These are phyloP conservation scores for Sciaenops ocellatus DNA, from an alignment of 2,797 vertebrate genomes.

Conservation along the genomic window DNA sequence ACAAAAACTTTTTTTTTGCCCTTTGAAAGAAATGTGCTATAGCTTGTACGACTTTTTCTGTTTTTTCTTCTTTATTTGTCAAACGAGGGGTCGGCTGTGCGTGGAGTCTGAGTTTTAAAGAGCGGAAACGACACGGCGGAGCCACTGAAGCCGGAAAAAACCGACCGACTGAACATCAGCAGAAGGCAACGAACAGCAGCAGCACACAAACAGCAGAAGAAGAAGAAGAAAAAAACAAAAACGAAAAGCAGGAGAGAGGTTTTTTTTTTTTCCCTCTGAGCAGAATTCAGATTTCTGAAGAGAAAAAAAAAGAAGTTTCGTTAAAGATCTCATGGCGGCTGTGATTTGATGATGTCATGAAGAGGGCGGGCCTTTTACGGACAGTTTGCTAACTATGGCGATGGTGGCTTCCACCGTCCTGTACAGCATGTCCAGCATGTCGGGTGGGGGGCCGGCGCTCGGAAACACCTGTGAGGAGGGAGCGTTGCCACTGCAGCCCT, in stretches of 20 bases:
- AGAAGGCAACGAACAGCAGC: conserved; percentile 70
- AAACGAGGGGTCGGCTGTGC: conserved; percentile 64
- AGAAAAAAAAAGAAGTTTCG: conserved; percentile 32
- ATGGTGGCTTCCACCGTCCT: conserved; percentile 97
- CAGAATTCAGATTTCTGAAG: conserved; percentile 41
- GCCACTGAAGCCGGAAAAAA: conserved; percentile 54
- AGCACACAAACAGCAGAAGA: conserved; percentile 53
- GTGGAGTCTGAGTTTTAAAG: conserved; percentile 69
- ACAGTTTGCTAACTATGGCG: conserved; percentile 95
- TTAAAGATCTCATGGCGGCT: conserved; percentile 55
- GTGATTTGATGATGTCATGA: conserved; percentile 91
- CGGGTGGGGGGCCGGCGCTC: conserved; percentile 88
- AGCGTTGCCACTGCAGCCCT: conserved; percentile 86
- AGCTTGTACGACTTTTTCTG: conserved; percentile 82
- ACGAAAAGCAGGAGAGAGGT: conserved; percentile 10
- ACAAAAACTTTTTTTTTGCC: conserved; percentile 59
- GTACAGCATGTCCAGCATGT: conserved; percentile 96
- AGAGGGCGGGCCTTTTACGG: conserved; percentile 89
- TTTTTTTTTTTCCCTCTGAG: conserved; percentile 34
- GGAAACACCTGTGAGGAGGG: conserved; percentile 86
- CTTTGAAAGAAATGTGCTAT: conserved; percentile 85
- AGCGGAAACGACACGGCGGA: conserved; percentile 42
- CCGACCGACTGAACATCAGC: conserved; percentile 75
- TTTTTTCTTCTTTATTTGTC: conserved; percentile 54
- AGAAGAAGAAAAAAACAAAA: conserved; percentile 30